phyloP scores from a whole-genome alignment of 2,888 invertebrate genomes.

The Saturnia pavonia region DNA sequence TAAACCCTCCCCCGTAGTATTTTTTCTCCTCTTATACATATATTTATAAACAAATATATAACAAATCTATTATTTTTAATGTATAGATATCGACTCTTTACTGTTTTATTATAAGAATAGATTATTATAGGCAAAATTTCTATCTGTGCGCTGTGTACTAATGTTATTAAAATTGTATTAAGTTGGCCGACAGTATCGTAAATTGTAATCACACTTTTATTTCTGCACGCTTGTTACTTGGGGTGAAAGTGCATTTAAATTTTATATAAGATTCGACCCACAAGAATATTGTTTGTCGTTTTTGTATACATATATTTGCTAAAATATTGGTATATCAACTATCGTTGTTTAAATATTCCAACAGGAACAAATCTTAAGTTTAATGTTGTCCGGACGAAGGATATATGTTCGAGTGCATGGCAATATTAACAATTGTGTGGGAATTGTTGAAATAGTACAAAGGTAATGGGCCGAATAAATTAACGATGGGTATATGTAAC shows the following conservation, averaged over 20 bases:
- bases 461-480: constrained; percentile 41
- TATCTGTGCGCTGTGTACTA: neutral
- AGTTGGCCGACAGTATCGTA: neutral
- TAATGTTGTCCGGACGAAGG: constrained; percentile 5
- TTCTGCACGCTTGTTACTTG: neutral
- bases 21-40: too few species aligned
- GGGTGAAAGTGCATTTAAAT: neutral
- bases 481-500: constrained; percentile 37
- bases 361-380: constrained; percentile 7
- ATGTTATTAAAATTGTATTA: neutral
- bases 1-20: too few species aligned
- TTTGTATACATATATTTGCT: neutral
- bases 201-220: neutral
- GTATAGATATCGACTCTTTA: too few species aligned
- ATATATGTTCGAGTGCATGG: constrained; percentile 13
- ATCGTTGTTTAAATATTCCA: neutral
- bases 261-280: neutral
- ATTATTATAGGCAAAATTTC: neutral
- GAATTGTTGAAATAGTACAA: constrained; percentile 36
- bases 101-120: too few species aligned
- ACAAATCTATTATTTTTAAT: too few species aligned
- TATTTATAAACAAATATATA: too few species aligned
- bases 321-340: neutral
- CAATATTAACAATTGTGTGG: constrained; percentile 26
- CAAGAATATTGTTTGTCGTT: neutral